A percentile compares a stretch with the other conserved stretches of the same genome.
Evolutionary conservation across 1,140 invertebrate genomes (phyloP).

Genomic region (Drosophila micromelanica): DNA sequence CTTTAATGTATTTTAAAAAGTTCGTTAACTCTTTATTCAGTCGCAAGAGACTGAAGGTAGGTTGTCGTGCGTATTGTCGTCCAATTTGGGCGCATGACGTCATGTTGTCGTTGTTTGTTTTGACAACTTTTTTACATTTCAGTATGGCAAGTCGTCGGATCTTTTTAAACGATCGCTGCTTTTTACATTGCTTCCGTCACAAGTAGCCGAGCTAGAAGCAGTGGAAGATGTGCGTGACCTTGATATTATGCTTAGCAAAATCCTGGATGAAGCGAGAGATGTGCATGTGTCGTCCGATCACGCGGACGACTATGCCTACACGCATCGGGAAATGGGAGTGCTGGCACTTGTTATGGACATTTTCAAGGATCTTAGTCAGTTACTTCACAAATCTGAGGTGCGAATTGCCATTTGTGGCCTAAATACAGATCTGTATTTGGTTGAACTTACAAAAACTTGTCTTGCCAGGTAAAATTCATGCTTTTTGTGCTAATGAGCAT

Average conservation of each 20-base stretch:
- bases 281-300: slow-evolving; percentile 21
- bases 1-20: slow-evolving; percentile 72
- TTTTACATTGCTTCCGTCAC: slow-evolving; percentile 53
- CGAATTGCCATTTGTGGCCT: slow-evolving; percentile 10
- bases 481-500: slow-evolving; percentile 32
- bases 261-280: slow-evolving; percentile 49
- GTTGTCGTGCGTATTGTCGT: slow-evolving; percentile 1
- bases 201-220: slow-evolving; percentile 57
- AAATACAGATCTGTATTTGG: neutral
- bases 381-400: slow-evolving; percentile 67
- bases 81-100: slow-evolving; percentile 50
- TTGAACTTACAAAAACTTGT: slow-evolving; percentile 1
- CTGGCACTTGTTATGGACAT: slow-evolving; percentile 55
- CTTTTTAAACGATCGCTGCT: slow-evolving; percentile 57
- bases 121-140: slow-evolving; percentile 21
- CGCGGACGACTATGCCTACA: slow-evolving; percentile 28
- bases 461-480: slow-evolving; percentile 61
- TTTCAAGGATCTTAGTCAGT: slow-evolving; percentile 47
- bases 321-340: slow-evolving; percentile 31
- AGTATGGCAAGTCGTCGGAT: slow-evolving; percentile 47
- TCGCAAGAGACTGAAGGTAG: slow-evolving; percentile 58
- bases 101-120: slow-evolving; percentile 42
- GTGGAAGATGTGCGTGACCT: slow-evolving; percentile 68
- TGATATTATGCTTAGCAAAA: slow-evolving; percentile 61
- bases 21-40: slow-evolving; percentile 64